phyloP scores from a whole-genome alignment of 2,888 invertebrate genomes.

The Mythimna pallens region DNA sequence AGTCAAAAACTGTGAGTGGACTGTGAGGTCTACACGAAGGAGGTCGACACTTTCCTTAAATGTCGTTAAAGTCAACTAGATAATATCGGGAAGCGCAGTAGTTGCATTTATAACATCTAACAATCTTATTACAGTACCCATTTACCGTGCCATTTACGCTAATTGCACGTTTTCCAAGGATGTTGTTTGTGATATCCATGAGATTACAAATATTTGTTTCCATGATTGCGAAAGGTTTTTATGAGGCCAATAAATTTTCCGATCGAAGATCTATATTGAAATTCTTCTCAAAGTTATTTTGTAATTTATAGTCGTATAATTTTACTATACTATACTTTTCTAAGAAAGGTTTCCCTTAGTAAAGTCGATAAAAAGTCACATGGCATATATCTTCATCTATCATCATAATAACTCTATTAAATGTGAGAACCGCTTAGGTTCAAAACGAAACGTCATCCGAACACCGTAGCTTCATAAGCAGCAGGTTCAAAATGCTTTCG shows the following conservation, averaged over 20 bases:
- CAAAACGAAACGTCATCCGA: no score
- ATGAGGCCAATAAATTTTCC: not conserved
- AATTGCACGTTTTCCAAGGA: constrained; percentile 4
- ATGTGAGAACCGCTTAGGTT: no score
- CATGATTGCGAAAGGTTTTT: not conserved
- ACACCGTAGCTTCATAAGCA: no score
- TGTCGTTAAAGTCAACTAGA: constrained; percentile 3
- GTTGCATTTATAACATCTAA: constrained; percentile 28
- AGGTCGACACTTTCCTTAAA: constrained; percentile 4
- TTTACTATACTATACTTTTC: not conserved
- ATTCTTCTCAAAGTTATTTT: no score
- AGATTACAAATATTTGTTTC: not conserved
- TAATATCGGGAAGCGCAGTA: constrained; percentile 5
- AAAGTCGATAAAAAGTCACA: no score
- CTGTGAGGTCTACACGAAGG: not conserved
- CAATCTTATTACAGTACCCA: constrained; percentile 14
- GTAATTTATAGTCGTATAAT: not conserved
- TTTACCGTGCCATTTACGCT: not conserved
- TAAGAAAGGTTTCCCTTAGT: no score
- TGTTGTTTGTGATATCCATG: not conserved
- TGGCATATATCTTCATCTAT: no score
- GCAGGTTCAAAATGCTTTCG: no score
- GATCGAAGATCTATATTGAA: not conserved
- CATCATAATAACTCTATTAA: no score
- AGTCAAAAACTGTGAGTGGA: not conserved